Evolutionary conservation across 53 echinoderm and acorn worm genomes (phyloP).

Genomic region (Stichopus horrens): DNA sequence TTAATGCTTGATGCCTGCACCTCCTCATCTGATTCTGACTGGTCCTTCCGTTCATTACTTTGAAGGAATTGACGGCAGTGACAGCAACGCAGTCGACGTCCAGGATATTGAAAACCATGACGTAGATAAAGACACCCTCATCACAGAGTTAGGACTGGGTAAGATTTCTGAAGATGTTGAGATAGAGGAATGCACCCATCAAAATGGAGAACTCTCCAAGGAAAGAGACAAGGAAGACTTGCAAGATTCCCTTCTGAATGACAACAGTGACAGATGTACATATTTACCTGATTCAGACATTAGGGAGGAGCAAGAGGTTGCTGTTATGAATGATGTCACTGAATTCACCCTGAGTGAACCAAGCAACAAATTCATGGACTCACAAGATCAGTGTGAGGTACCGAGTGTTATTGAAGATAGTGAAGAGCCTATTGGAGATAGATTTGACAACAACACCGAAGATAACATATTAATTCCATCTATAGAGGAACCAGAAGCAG

Average conservation of each 20-base stretch:
- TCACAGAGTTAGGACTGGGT: neutral
- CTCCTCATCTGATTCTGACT: constrained; percentile 23
- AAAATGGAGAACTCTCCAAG: neutral
- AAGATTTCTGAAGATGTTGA: neutral
- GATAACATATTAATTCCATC: neutral
- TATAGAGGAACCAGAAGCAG: neutral
- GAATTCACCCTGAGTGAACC: neutral
- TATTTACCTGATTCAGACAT: too few relatives aligned
- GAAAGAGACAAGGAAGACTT: neutral
- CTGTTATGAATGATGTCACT: neutral
- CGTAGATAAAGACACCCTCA: neutral
- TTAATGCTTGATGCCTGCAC: neutral
- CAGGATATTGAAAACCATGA: neutral
- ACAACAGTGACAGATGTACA: neutral
- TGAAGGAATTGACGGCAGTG: constrained; percentile 19
- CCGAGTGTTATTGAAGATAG: neutral
- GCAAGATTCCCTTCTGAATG: neutral
- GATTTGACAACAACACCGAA: neutral
- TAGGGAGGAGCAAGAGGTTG: neutral
- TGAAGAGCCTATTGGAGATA: neutral
- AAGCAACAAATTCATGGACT: neutral
- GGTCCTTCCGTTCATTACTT: constrained; percentile 15
- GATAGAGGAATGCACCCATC: neutral
- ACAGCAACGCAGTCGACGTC: neutral
- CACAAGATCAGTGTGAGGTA: neutral